phyloP scores from a whole-genome alignment of 2,797 vertebrate genomes.

The Miichthys miiuy region DNA sequence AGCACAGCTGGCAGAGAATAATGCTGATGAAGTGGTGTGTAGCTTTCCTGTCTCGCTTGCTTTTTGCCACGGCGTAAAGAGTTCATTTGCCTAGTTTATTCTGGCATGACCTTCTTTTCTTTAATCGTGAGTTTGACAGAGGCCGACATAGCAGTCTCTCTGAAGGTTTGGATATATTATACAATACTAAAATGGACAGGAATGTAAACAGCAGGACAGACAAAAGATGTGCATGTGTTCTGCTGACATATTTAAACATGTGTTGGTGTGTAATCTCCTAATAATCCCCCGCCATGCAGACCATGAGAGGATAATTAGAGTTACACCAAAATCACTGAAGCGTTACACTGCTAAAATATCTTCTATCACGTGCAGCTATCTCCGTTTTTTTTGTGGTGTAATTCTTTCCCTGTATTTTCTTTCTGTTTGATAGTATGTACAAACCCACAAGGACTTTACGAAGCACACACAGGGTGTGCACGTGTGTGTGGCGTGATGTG shows the following conservation, averaged over 20 bases:
- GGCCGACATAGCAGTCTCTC: neutral
- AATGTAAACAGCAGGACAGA: neutral
- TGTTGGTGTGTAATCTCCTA: neutral
- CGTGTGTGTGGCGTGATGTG: slow-evolving; percentile 23
- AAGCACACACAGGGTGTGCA: neutral
- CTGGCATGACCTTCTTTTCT: too few species aligned
- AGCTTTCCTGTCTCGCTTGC: neutral
- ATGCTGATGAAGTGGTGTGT: neutral
- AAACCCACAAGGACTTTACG: slow-evolving; percentile 1
- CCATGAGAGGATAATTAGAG: neutral
- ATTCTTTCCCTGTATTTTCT: neutral
- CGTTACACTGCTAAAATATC: neutral
- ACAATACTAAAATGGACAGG: neutral
- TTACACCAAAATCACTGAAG: neutral
- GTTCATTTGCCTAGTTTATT: too few species aligned
- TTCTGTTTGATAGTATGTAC: neutral
- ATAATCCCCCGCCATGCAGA: neutral
- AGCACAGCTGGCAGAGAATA: neutral
- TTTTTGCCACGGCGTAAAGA: neutral
- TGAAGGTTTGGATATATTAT: neutral
- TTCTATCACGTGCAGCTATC: neutral
- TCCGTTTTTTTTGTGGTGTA: neutral
- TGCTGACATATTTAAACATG: neutral
- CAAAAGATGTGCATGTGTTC: neutral
- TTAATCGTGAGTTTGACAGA: neutral